Evolutionary conservation across 2,797 vertebrate species (phyloP).

Genomic region (Menidia menidia): DNA sequence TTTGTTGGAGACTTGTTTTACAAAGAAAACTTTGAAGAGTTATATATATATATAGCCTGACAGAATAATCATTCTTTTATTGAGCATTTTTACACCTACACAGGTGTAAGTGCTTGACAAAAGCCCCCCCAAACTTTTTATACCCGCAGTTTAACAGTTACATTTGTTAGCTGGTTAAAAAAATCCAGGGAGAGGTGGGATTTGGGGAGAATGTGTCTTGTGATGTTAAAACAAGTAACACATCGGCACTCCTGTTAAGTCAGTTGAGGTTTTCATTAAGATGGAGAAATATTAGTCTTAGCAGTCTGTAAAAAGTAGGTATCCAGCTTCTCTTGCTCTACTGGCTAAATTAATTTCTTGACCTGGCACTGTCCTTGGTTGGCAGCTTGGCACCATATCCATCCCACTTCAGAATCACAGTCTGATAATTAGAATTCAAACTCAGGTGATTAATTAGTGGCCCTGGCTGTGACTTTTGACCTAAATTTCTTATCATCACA

Average conservation of each 20-base stretch:
- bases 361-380: conserved; percentile 74
- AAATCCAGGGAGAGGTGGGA: not conserved
- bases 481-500: conserved; percentile 62
- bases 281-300: conserved; percentile 28
- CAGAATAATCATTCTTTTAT: not conserved
- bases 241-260: conserved; percentile 36
- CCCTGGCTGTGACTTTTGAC: conserved; percentile 71
- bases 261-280: conserved; percentile 11
- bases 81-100: not conserved
- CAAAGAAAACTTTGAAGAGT: not conserved
- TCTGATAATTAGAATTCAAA: conserved; percentile 81
- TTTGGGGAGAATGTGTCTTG: not conserved
- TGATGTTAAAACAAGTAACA: conserved; percentile 12
- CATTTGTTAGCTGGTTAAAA: conserved; percentile 11
- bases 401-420: conserved; percentile 69
- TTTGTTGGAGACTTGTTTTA: not conserved
- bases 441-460: conserved; percentile 76
- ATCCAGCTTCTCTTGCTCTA: conserved; percentile 44
- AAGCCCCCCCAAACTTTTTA: too few species aligned
- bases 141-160: conserved; percentile 27
- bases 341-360: conserved; percentile 77
- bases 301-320: conserved; percentile 39
- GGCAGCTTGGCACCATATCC: conserved; percentile 77
- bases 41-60: not conserved
- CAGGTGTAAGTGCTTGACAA: too few species aligned